A percentile compares a stretch with the other conserved stretches of the same genome.
These are phyloP conservation scores for Phyllostomus discolor DNA, from an alignment of 2,113 vertebrate species.

Conservation along the genomic window DNA sequence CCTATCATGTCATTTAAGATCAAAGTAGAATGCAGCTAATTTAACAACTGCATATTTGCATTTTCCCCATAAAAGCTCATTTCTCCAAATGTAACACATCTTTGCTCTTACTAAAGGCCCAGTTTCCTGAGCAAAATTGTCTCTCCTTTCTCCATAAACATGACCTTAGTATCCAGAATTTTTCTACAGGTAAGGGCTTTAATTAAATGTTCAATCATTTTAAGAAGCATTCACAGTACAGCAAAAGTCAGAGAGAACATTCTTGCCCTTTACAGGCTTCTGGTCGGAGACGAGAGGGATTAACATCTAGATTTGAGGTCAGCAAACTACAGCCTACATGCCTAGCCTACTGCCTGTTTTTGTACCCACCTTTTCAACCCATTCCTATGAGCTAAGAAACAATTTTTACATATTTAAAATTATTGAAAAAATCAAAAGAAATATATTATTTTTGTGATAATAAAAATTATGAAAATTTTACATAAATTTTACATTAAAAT, in stretches of 20 bases:
- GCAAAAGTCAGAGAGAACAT: not conserved
- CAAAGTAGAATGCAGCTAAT: conserved; percentile 11
- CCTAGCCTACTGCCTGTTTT: not conserved
- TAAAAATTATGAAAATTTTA: not conserved
- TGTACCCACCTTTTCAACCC: not conserved
- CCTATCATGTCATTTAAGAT: conserved; percentile 16
- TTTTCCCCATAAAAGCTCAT: not conserved
- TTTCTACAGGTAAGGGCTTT: not conserved
- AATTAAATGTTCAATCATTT: conserved; percentile 26
- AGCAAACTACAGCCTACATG: not conserved
- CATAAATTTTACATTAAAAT: too few relatives aligned
- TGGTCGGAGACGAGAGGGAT: not conserved
- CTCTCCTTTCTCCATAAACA: not conserved
- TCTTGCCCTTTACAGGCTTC: not conserved
- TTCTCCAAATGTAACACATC: conserved; percentile 22
- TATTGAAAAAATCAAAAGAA: not conserved
- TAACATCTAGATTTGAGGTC: not conserved
- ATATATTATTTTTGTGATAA: not conserved
- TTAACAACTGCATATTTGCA: conserved; percentile 14
- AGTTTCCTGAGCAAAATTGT: conserved; percentile 4
- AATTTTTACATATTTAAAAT: not conserved
- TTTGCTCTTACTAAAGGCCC: not conserved
- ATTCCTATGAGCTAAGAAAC: not conserved
- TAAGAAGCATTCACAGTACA: not conserved
- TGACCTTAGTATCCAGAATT: not conserved